Percentiles rank a stretch among this genome's conserved stretches.
These are phyloP conservation scores for Okamejei kenojei DNA, from an alignment of 2,797 vertebrate species.

Conservation along the genomic window DNA sequence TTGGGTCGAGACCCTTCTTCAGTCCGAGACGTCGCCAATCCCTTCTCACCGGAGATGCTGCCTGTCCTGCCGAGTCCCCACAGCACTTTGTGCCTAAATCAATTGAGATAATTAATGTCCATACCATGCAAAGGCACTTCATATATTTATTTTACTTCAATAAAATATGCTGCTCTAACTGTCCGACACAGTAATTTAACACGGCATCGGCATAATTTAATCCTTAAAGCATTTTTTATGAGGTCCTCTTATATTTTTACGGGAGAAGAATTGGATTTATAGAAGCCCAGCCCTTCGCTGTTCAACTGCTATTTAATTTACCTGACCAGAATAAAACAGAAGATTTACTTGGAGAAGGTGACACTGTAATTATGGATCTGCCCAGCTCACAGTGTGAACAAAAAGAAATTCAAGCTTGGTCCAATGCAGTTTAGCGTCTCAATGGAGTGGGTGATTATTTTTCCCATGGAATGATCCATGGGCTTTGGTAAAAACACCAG, in stretches of 20 bases:
- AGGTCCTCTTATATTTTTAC: slow-evolving; percentile 1
- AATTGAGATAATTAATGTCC: neutral
- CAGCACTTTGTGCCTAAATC: neutral
- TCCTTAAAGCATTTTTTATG: neutral
- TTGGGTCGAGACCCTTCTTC: no score
- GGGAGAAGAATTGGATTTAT: neutral
- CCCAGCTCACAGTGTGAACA: neutral
- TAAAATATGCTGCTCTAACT: neutral
- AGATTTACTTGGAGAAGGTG: neutral
- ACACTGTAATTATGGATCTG: neutral
- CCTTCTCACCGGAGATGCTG: no score
- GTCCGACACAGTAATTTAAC: slow-evolving; percentile 12
- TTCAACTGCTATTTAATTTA: neutral
- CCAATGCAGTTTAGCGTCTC: no score
- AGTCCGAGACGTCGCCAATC: no score
- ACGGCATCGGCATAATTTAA: slow-evolving; percentile 21
- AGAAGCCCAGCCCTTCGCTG: neutral
- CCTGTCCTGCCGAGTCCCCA: no score
- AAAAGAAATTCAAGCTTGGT: no score
- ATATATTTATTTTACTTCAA: neutral
- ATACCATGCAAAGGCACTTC: neutral
- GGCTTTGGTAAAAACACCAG: neutral
- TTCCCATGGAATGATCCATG: neutral
- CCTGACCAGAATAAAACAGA: neutral
- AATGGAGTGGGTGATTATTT: neutral